phyloP scores from a whole-genome alignment of 1,140 invertebrate species.

The Neotoxoptera formosana region DNA sequence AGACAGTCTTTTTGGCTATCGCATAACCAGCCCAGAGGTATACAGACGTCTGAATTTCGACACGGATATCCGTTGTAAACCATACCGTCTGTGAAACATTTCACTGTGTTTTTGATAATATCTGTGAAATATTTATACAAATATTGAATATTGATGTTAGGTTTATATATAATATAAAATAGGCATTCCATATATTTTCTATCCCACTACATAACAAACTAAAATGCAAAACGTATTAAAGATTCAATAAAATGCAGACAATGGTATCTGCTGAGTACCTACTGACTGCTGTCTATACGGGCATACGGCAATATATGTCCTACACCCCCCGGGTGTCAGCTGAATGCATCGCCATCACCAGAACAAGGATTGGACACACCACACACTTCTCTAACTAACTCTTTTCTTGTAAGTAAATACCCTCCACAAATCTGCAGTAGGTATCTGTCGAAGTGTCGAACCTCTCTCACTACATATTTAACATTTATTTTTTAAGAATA shows the following conservation, averaged over 20 bases:
- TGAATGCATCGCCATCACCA: background rate
- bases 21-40: constrained; percentile 60
- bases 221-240: background rate
- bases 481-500: background rate
- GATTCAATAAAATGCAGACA: background rate
- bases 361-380: background rate
- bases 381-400: background rate
- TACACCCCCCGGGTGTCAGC: background rate
- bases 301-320: too few species aligned
- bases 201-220: background rate
- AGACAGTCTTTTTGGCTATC: constrained; percentile 61
- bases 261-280: background rate
- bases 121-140: background rate
- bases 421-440: background rate
- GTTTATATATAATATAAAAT: background rate
- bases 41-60: constrained; percentile 56
- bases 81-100: constrained; percentile 58
- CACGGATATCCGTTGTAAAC: constrained; percentile 61
- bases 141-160: background rate
- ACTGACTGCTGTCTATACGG: too few species aligned
- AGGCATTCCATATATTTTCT: background rate
- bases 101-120: constrained; percentile 55
- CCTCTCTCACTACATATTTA: background rate
- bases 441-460: background rate
- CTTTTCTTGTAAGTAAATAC: background rate